A percentile compares a stretch with the other conserved stretches of the same genome.
Evolutionary conservation across 2,113 vertebrate genomes (phyloP).

Genomic region (Microcebus jonahi): DNA sequence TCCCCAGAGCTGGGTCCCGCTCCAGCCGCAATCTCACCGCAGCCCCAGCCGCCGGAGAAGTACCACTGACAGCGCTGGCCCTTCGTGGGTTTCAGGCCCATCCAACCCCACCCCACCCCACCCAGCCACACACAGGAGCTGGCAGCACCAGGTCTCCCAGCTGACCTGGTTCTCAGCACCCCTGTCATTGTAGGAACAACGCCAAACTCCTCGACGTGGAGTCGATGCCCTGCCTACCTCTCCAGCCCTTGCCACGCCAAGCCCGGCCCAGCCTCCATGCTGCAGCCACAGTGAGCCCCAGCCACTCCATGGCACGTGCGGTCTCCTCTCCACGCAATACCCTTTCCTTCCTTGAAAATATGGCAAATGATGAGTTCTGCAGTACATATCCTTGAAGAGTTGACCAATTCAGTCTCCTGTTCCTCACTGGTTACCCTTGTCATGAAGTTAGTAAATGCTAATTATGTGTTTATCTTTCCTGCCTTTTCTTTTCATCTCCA

Average conservation of each 20-base stretch:
- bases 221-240: not conserved
- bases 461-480: not conserved
- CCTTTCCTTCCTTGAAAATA: not conserved
- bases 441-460: not conserved
- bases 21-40: not conserved
- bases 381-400: not conserved
- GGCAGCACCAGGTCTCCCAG: not conserved
- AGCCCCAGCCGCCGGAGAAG: not conserved
- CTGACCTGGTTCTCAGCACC: not conserved
- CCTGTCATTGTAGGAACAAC: not conserved
- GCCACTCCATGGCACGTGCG: accelerated
- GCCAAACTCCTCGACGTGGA: not conserved
- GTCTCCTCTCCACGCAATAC: not conserved
- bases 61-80: accelerated
- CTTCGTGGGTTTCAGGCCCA: not conserved
- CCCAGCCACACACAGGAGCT: no score
- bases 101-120: no score
- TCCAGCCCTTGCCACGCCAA: not conserved
- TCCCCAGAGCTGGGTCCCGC: not conserved
- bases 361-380: not conserved
- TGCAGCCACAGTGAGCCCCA: not conserved
- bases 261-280: not conserved
- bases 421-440: not conserved
- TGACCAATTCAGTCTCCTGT: not conserved
- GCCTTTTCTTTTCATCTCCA: not conserved